Evolutionary conservation across 2,113 vertebrate genomes (phyloP).

Genomic region (Cochlearius cochlearius): DNA sequence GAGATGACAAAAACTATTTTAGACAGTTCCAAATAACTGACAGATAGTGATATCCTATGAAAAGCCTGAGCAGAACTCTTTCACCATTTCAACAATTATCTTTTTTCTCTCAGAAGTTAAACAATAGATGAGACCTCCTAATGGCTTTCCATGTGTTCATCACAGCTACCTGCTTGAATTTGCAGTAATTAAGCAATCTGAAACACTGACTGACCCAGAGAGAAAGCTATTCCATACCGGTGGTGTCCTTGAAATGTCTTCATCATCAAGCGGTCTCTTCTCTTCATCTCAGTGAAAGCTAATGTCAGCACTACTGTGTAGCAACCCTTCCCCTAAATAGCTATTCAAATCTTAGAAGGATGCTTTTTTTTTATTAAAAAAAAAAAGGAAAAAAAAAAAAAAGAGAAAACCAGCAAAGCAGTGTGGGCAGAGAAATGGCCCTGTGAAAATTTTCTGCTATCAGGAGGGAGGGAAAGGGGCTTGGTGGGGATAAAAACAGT

Average conservation of each 20-base stretch:
- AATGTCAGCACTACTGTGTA: conserved; percentile 68
- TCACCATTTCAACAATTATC: not conserved
- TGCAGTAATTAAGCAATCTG: conserved; percentile 71
- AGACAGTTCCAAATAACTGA: not conserved
- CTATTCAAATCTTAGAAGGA: conserved; percentile 33
- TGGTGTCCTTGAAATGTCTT: conserved; percentile 82
- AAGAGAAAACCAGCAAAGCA: conserved; percentile 7
- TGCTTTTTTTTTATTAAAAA: not conserved
- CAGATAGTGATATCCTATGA: not conserved
- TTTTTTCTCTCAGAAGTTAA: conserved; percentile 40
- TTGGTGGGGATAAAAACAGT: conserved; percentile 18
- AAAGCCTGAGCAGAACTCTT: not conserved
- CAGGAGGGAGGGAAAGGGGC: conserved; percentile 2
- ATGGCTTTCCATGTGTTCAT: conserved; percentile 59
- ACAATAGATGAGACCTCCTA: conserved; percentile 53
- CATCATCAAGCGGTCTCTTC: conserved; percentile 51
- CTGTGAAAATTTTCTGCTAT: not conserved
- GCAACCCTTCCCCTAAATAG: conserved; percentile 18
- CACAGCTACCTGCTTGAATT: conserved; percentile 46
- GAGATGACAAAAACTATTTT: conserved; percentile 22
- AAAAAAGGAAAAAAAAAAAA: not conserved
- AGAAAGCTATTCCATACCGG: conserved; percentile 34
- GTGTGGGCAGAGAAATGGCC: conserved; percentile 3
- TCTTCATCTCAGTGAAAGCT: conserved; percentile 72
- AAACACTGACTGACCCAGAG: conserved; percentile 50